Evolutionary conservation across 2,113 vertebrate species (phyloP), one percentile per base, ranked within the genome.

Genomic region (Danionella cerebrum): DNA sequence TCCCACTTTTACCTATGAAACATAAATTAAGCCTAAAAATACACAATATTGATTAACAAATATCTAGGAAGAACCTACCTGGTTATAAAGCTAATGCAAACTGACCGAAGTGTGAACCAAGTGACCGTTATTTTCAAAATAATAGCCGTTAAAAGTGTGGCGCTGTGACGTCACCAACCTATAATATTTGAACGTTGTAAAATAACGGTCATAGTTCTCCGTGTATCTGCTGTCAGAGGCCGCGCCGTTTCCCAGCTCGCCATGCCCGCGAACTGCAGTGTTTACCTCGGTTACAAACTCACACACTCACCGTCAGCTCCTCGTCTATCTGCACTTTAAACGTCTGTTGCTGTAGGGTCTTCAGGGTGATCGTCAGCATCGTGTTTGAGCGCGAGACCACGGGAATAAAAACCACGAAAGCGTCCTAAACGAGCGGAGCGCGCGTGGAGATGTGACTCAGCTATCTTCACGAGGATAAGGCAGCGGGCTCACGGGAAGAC

Each of bases 321-420:
- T 81, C 76, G 53, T 89, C 83, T 58, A 88, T 81, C 39, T 88
- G 70, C 45, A 89, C 80, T 60, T 84, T 86, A 73, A 89, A 89
- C 16, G 88, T 89, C 67, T 89, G 88, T 68, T 89, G 88, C 53
- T 89, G 87, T 36, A 89, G 86, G 29, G 88, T 89, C 80, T 89
- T 89, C 69, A 89, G 67, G 16, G 87, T 89, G 53, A 89, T 79
- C 44, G 80, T 85, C 84, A 88, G 65, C 86, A 87, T 88, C 31
- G 24, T 82, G 59, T 84, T 54, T 41, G 25, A 27, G 22, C 59
- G 69, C 24, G 14, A 36, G 36, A 18, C 65, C 44, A 64, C 50
- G 27, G 8, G 45, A 58, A 42, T 33, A 19, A 59, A 33, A 24
- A 41, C 25, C 22, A 18, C 2, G 16, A 3, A n/a, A 76, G 71